These are phyloP conservation scores for Plusia festucae DNA, from an alignment of 2,888 invertebrate genomes.

Conservation along the genomic window DNA sequence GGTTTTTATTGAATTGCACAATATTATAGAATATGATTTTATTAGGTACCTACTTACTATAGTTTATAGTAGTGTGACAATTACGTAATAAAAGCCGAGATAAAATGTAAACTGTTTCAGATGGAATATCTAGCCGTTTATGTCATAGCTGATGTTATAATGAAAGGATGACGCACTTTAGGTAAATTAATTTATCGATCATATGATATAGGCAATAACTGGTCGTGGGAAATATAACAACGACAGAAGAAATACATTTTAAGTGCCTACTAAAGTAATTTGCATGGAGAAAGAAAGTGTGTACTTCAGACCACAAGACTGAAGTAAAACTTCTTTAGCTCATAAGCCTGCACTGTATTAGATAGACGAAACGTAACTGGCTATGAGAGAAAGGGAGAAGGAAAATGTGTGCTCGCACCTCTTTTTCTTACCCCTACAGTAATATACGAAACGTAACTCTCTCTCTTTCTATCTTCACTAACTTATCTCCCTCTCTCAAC, in stretches of 20 bases:
- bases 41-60: too few relatives aligned
- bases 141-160: constrained; percentile 5
- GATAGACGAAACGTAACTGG: too few relatives aligned
- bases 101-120: constrained; percentile 6
- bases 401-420: too few relatives aligned
- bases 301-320: too few relatives aligned
- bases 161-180: not conserved
- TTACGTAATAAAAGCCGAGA: not conserved
- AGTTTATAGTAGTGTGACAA: not conserved
- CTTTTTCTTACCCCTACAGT: too few relatives aligned
- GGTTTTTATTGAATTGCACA: too few relatives aligned
- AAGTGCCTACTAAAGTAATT: not conserved
- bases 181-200: not conserved
- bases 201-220: not conserved
- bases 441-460: too few relatives aligned
- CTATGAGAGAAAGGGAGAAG: too few relatives aligned
- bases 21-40: not conserved
- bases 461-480: too few relatives aligned
- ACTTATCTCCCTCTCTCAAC: too few relatives aligned
- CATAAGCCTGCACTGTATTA: too few relatives aligned
- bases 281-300: not conserved
- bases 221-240: not conserved
- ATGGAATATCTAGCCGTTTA: constrained; percentile 7
- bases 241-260: not conserved
- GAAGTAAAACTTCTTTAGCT: too few relatives aligned